Evolutionary conservation across 2,888 invertebrate genomes (phyloP), one percentile per base, ranked within the genome.

Genomic region (Leptodirus hochenwartii): DNA sequence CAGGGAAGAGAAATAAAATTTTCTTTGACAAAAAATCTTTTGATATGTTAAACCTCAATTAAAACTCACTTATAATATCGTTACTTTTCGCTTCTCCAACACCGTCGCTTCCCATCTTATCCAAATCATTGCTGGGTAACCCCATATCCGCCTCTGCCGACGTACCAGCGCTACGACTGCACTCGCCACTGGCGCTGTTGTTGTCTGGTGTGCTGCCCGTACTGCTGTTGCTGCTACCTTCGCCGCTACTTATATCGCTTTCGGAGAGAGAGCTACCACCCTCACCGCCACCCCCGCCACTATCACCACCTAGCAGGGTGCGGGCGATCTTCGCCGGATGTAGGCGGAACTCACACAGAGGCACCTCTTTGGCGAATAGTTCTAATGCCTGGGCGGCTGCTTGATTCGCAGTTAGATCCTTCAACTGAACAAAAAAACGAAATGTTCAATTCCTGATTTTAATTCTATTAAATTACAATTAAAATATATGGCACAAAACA

Each of bases 301-400:
- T 24, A 12, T 24, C 10, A 8, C n/a, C 10, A 24, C n/a, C n/a
- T n/a, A n/a, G n/a, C 20, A 55, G 51, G 33, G 75, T 77, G 41
- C 73, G 61, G 25, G 77, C 68, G 39, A 78, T 69, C 63, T 80
- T 78, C 44, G 67, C 72, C 6, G 66, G 67, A 42, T 71, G 69
- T n/a, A n/a, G n/a, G n/a, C n/a, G n/a, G 35, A 64, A 66, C 53
- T 81, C 84, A 59, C 90, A 90, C 16, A 90, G 62, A 40, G 69
- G 64, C 13, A 85, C 85, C 48, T 87, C 84, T 52, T 77, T 70
- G 35, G 78, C 78, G 50, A 84, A 84, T 35, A 91, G 59, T 46
- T 81, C 76, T 41, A 91, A 72, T 6, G 91, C 90, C 48, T 77
- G 72, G 1, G 82, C 82, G 15, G 91, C 91, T 30, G 90, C 87